Evolutionary conservation across 2,888 invertebrate genomes (phyloP), one percentile per base, ranked within the genome.

Genomic region (Phaedon cochleariae): DNA sequence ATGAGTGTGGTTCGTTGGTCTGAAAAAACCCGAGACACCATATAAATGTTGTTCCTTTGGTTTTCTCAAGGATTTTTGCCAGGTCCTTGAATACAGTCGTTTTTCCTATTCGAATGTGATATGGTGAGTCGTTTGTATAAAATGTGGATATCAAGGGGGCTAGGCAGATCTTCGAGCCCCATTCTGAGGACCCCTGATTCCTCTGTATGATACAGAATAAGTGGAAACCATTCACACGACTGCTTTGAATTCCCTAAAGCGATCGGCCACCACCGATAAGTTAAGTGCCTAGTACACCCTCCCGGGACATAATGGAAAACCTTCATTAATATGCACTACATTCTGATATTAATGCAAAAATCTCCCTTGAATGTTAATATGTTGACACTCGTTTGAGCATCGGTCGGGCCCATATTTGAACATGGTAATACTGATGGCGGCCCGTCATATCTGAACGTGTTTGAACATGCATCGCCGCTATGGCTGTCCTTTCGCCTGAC

Each of bases 281-380:
- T 69, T 69, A 71, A 73, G 71, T 69, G 60, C 46, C 57, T 31
- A 3, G 10, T 1, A 64, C 71, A 71, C 71, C 72, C 69, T 64
- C 62, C 51, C 59, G 46, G n/a, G n/a, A n/a, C n/a, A n/a, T 57
- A 45, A 26, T 45, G 31, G 61, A 62, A 67, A 65, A 64, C 71
- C 69, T 65, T 74, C 75, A 79, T 79, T 79, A 79, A 79, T 79
- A 79, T 79, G 78, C 77, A 74, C 75, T 71, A 73, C 73, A 73
- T 73, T 74, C 70, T 70, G 73, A 73, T 73, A 75, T 74, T 77
- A 77, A 78, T 77, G 77, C 77, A 78, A 78, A 78, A 78, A 77
- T 77, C 74, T 70, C 75, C 71, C 72, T 73, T 77, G 78, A 77
- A 78, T 78, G 76, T 75, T 77, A 77, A 78, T 75, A 67, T 75